These are phyloP conservation scores for Anthonomus grandis DNA, from an alignment of 1,140 invertebrate genomes.

Conservation along the genomic window DNA sequence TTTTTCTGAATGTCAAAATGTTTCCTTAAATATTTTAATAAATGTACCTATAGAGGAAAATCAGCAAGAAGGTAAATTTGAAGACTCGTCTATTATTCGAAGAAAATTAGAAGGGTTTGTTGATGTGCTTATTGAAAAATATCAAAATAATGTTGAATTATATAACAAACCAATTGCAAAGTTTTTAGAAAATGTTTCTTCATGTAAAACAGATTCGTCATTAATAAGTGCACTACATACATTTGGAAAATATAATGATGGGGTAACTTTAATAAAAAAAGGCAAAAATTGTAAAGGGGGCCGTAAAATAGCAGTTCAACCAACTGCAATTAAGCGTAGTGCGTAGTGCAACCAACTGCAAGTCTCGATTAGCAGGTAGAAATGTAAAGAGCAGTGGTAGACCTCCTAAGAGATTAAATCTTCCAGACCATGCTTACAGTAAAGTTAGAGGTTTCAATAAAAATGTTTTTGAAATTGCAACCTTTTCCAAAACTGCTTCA, in stretches of 20 bases:
- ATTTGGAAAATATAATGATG: not conserved
- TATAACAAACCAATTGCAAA: not conserved
- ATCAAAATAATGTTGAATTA: not conserved
- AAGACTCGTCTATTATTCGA: not conserved
- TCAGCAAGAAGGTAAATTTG: not conserved
- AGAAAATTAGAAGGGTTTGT: not conserved
- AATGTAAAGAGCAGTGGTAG: not conserved
- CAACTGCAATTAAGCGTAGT: not conserved
- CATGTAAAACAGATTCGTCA: not conserved
- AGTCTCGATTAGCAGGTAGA: not conserved
- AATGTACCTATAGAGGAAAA: too few species aligned
- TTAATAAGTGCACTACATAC: not conserved
- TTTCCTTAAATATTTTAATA: not conserved
- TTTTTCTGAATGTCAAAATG: not conserved
- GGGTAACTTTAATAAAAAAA: not conserved
- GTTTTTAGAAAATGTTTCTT: not conserved
- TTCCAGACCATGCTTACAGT: not conserved
- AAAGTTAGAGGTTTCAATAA: not conserved
- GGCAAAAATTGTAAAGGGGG: not conserved
- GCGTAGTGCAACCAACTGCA: too few species aligned
- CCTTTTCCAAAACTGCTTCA: not conserved
- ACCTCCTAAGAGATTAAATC: not conserved
- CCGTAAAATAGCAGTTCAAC: not conserved
- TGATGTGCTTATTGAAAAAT: not conserved
- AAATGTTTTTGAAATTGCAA: not conserved